Evolutionary conservation across 2,888 invertebrate genomes (phyloP).

Genomic region (Eurytoma californica): DNA sequence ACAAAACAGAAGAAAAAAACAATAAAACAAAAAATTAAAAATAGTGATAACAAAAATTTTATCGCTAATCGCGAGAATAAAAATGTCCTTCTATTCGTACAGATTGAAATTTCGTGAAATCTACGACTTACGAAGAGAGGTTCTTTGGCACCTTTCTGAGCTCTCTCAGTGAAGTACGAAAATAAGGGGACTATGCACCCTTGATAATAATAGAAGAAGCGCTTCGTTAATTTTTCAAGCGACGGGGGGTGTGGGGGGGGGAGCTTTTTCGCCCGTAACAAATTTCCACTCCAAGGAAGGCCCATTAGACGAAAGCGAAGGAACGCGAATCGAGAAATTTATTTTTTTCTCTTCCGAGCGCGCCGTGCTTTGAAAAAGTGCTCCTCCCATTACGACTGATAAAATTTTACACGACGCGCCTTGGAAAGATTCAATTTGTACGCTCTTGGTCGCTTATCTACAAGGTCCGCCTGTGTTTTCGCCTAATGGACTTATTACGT

Average conservation of each 20-base stretch:
- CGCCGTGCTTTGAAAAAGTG: background rate
- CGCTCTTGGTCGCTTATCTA: background rate
- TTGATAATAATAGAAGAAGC: slow-evolving; percentile 38
- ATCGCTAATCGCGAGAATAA: slow-evolving; percentile 24
- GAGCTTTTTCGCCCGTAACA: slow-evolving; percentile 2
- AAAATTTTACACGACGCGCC: background rate
- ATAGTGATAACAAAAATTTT: slow-evolving; percentile 12
- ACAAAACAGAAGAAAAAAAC: slow-evolving; percentile 19
- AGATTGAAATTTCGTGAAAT: slow-evolving; percentile 27
- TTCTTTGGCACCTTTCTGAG: slow-evolving; percentile 56
- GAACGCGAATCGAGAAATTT: slow-evolving; percentile 1
- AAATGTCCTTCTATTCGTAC: slow-evolving; percentile 7
- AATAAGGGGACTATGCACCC: slow-evolving; percentile 33
- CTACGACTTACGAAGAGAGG: slow-evolving; percentile 50
- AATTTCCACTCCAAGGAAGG: slow-evolving; percentile 23
- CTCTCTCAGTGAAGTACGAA: slow-evolving; percentile 45
- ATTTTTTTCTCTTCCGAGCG: slow-evolving; percentile 7
- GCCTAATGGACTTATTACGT: background rate
- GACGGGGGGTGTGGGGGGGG: background rate
- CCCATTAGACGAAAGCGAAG: slow-evolving; percentile 25
- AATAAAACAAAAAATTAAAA: slow-evolving; percentile 6
- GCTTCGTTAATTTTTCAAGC: slow-evolving; percentile 39
- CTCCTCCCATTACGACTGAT: background rate
- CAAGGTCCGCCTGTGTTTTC: slow-evolving; percentile 1
- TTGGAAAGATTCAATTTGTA: slow-evolving; percentile 8